Conservation (phyloP, 2,113 vertebrate species). For the Bolborhynchus lineola region DNA sequence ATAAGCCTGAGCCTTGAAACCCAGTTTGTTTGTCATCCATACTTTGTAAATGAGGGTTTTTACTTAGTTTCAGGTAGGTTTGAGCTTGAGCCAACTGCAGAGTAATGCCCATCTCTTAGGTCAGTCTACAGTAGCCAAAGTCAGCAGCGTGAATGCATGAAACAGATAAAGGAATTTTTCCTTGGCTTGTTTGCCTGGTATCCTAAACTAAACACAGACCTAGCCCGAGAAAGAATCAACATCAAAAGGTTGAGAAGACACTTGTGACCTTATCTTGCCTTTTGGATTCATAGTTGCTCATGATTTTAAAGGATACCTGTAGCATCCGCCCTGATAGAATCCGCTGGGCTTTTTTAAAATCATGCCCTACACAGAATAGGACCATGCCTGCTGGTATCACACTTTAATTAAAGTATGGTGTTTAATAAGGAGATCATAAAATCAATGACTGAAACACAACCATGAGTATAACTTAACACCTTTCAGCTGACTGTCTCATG, state of each 20-base stretch:
- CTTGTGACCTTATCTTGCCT: background rate
- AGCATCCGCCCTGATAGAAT: background rate
- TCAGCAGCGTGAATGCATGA: background rate
- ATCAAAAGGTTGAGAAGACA: background rate
- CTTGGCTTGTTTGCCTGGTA: background rate
- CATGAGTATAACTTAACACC: background rate
- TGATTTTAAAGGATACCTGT: background rate
- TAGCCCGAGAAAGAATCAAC: background rate
- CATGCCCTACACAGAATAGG: background rate
- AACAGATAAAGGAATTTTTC: background rate
- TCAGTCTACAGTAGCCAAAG: background rate
- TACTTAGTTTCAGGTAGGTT: background rate
- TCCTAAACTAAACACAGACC: background rate
- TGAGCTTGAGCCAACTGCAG: background rate
- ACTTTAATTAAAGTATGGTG: background rate
- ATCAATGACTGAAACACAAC: background rate
- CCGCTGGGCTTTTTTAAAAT: background rate
- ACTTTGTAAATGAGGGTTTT: background rate
- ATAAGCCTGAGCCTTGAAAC: background rate
- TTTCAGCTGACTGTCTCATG: background rate
- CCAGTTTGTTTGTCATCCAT: background rate
- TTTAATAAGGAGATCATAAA: background rate
- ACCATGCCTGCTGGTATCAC: background rate
- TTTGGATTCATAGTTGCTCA: background rate
- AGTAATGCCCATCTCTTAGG: background rate